These are phyloP conservation scores for Octopus sinensis DNA, from an alignment of 1,140 invertebrate species.

Conservation along the genomic window DNA sequence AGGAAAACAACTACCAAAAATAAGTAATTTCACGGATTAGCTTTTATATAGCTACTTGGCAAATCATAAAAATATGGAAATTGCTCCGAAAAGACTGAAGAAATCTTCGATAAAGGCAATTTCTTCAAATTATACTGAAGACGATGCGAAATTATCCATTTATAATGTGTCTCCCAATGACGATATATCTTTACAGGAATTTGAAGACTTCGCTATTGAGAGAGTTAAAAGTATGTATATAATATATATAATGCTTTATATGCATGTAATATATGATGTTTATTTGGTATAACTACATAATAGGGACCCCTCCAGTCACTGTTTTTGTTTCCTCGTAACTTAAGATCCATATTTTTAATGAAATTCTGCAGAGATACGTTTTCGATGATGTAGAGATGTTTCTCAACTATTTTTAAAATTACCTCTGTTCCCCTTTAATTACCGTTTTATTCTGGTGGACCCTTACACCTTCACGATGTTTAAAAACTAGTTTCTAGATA, in stretches of 20 bases:
- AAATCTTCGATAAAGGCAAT: neutral
- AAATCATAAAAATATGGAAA: neutral
- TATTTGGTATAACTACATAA: neutral
- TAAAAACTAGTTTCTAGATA: too few species aligned
- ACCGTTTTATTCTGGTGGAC: too few species aligned
- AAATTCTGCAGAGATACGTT: neutral
- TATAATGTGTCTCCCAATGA: conserved; percentile 76
- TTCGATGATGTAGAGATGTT: neutral
- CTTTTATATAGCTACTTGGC: neutral
- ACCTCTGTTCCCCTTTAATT: too few species aligned
- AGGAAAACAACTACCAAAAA: neutral
- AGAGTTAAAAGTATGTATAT: conserved; percentile 69
- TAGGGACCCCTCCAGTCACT: neutral
- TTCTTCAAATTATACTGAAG: neutral
- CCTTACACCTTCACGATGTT: too few species aligned
- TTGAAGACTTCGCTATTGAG: conserved; percentile 82
- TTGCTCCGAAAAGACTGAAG: neutral
- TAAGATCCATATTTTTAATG: neutral
- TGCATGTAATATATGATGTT: neutral
- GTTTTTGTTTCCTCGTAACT: neutral
- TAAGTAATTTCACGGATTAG: neutral
- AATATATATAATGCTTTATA: neutral
- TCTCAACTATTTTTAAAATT: neutral
- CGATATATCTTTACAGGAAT: conserved; percentile 75
- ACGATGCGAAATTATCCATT: conserved; percentile 54